Evolutionary conservation across 2,888 invertebrate species (phyloP).

Genomic region (Desoria tigrina): DNA sequence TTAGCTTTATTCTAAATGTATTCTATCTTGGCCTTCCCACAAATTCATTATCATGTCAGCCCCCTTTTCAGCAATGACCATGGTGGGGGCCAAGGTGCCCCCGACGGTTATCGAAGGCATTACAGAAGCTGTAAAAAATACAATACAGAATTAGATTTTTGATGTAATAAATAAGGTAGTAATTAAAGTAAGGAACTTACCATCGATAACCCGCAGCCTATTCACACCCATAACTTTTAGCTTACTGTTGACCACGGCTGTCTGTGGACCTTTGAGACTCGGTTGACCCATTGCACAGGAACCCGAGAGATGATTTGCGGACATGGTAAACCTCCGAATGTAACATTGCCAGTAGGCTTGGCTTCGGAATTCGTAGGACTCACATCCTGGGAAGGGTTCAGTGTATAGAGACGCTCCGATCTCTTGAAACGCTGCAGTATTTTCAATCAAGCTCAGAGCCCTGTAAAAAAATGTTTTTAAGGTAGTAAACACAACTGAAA

Average conservation of each 20-base stretch:
- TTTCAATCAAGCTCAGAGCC: conserved; percentile 4
- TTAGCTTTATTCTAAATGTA: neutral
- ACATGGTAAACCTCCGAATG: conserved; percentile 26
- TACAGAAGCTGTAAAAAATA: no score
- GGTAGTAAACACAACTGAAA: no score
- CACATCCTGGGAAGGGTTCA: conserved; percentile 9
- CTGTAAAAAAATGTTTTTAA: no score
- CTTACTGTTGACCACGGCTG: conserved; percentile 36
- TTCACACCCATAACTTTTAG: conserved; percentile 35
- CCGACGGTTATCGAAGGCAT: conserved; percentile 32
- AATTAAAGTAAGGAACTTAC: no score
- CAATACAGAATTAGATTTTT: no score
- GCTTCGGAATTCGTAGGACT: conserved; percentile 6
- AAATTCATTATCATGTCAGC: conserved; percentile 23
- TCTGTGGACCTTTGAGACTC: neutral
- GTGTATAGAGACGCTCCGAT: conserved; percentile 10
- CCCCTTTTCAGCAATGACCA: conserved; percentile 41
- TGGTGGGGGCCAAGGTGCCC: conserved; percentile 25
- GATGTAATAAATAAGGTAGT: no score
- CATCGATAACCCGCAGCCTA: conserved; percentile 37
- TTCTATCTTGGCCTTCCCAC: conserved; percentile 11
- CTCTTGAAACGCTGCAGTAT: conserved; percentile 6
- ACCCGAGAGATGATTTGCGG: conserved; percentile 27
- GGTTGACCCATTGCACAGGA: conserved; percentile 35
- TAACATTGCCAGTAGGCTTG: conserved; percentile 35